Conservation (phyloP, 2,113 vertebrate species). For the Prolemur simus region DNA sequence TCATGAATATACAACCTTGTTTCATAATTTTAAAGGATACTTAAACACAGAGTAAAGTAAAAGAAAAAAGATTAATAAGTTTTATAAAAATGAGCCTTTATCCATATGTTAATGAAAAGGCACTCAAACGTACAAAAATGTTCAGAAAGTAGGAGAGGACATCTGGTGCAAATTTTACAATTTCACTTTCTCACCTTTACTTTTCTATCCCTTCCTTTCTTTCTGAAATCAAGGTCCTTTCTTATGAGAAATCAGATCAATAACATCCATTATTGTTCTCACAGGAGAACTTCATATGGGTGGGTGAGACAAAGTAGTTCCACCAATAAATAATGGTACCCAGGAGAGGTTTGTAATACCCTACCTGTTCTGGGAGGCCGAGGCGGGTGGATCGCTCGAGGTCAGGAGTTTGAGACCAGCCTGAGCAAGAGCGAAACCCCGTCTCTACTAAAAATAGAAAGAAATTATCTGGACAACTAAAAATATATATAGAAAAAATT, state of each 20-base stretch:
- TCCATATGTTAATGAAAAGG: neutral
- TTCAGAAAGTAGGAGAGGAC: neutral
- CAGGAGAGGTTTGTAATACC: neutral
- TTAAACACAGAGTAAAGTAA: neutral
- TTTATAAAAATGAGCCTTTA: slow-evolving; percentile 17
- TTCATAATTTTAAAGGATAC: slow-evolving; percentile 32
- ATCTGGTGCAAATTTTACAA: neutral
- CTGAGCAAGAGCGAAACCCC: no score
- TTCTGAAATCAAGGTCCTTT: slow-evolving; percentile 1
- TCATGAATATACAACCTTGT: neutral
- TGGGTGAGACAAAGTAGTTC: neutral
- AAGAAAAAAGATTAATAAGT: neutral
- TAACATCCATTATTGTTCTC: neutral
- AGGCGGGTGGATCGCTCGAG: no score
- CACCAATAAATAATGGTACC: neutral
- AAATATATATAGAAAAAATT: no score
- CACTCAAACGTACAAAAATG: slow-evolving; percentile 21
- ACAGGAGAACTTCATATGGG: neutral
- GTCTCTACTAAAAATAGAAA: no score
- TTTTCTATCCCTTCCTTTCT: slow-evolving; percentile 19
- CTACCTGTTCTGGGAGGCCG: neutral
- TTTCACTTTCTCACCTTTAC: neutral
- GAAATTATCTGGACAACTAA: no score
- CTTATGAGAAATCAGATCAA: neutral
- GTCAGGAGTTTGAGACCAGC: no score